Evolutionary conservation across 1,140 invertebrate species (phyloP), one percentile per base, ranked within the genome.

Genomic region (Caerostris darwini): DNA sequence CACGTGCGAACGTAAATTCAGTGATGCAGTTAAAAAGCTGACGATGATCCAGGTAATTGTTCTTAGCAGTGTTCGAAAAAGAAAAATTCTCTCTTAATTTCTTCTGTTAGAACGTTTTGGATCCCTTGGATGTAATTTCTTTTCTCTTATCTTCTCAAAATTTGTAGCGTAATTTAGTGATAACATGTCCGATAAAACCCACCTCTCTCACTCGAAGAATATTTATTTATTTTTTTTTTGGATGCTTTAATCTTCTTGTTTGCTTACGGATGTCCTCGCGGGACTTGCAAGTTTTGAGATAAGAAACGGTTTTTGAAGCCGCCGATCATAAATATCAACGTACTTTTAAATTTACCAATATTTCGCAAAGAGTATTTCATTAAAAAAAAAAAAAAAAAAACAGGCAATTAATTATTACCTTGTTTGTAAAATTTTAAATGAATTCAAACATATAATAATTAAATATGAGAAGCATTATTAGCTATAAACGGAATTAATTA

Each of bases 141-240:
- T 53, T 34, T 17, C 61, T 17, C 10, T 77, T 53, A 77, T 77
- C 71, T 77, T 50, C 14, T 77, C 19, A 77, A 77, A 77, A 77
- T 77, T 77, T 77, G 71, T 77, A 77, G 71, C 71, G 71, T 77
- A 77, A 77, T 77, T 77, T 77, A 77, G 34, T 12, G 71, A 77
- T 77, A 77, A 77, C 71, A 77, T 34, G 50, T 8, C 53, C 53
- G 71, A 77, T 77, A 77, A 77, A 50, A 34, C 34, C 34, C 12
- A 77, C 71, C 8, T 77, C 71, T 53, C 34, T 34, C 34, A 34
- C 34, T 12, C 71, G 34, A 53, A 77, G 34, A 10, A 77, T 77
- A 50, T 77, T 77, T 77, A 77, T 77, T 77, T 77, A 19, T 19
- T 69, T 77, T 71, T 71, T 53, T 10, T 12, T 12, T 50, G 12